Evolutionary conservation across 1,140 invertebrate species (phyloP), one percentile per base, ranked within the genome.

Genomic region (Mesaphorura yosii): DNA sequence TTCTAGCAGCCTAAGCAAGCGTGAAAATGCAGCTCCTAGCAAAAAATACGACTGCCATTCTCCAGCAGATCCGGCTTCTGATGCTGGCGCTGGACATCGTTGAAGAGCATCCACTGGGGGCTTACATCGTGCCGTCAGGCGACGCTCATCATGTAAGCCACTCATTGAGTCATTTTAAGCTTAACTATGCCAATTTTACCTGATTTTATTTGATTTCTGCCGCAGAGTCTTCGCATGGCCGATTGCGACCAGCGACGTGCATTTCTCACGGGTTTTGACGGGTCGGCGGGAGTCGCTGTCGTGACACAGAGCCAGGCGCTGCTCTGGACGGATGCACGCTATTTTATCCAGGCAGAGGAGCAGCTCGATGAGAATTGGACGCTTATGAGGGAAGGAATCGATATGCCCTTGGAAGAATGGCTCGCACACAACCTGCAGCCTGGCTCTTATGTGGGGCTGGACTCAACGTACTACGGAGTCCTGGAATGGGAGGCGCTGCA

Each of bases 301-400:
- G 73, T 96, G 3, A 90, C 87, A 0, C 63, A 70, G 39, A 77
- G 77, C 23, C 66, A 74, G 55, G 86, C 89, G 0, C 80, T 84
- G 2, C 63, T 95, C 20, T 98, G 94, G 93, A 96, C 92, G 1
- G 94, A 98, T 73, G 92, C 90, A 0, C 72, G 94, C 26, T 98
- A 98, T 69, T 91, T 83, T 68, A 73, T 87, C 19, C 92, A 98
- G 73, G 86, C 85, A 2, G 66, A 71, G 48, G 67, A 73, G 39
- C 75, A 88, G 58, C 61, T 83, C 0, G 79, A 82, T 66, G 60
- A 67, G 6, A 71, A 72, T 26, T 87, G 84, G 84, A 79, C 72
- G 0, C 65, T 90, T 0, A 89, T 90, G 85, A 77, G 73, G 65
- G 72, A 0, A n/a, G 12, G 22, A n/a, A 31, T 44, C 0, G 73